Evolutionary conservation across 1,140 invertebrate species (phyloP).

Genomic region (Thaumetopoea pityocampa): DNA sequence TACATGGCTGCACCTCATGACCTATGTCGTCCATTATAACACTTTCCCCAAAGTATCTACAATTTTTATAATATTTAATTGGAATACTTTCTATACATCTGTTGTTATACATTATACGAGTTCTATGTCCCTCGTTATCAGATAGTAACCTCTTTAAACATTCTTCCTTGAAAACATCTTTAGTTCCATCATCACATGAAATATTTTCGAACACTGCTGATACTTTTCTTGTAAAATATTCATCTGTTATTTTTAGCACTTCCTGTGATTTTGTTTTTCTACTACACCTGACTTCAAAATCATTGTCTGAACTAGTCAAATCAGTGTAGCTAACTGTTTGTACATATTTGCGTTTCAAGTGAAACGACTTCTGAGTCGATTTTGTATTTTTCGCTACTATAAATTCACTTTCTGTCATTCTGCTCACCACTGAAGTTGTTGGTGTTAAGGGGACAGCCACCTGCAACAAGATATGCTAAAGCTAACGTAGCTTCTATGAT

Average conservation of each 20-base stretch:
- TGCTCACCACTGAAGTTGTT: not conserved
- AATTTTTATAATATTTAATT: too few species aligned
- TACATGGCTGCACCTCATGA: too few species aligned
- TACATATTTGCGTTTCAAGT: conserved; percentile 12
- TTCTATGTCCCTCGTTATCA: not conserved
- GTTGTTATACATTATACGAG: too few species aligned
- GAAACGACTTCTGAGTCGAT: not conserved
- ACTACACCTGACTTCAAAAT: conserved; percentile 5
- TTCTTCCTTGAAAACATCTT: not conserved
- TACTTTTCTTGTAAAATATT: conserved; percentile 11
- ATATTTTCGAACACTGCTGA: conserved; percentile 1
- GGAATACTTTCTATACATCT: too few species aligned
- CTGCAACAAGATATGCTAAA: conserved; percentile 20
- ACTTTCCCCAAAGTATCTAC: too few species aligned
- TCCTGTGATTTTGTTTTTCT: conserved; percentile 34
- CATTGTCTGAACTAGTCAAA: conserved; percentile 1
- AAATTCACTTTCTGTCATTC: conserved; percentile 19
- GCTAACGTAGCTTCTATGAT: too few species aligned
- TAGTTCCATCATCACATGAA: not conserved
- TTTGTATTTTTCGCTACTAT: too few species aligned
- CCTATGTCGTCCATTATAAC: too few species aligned
- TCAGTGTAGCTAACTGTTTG: conserved; percentile 23
- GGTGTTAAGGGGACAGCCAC: conserved; percentile 29
- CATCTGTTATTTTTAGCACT: conserved; percentile 15
- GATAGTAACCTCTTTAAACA: conserved; percentile 1